Conservation (phyloP, 2,113 vertebrate species). For the Syrrhaptes paradoxus region DNA sequence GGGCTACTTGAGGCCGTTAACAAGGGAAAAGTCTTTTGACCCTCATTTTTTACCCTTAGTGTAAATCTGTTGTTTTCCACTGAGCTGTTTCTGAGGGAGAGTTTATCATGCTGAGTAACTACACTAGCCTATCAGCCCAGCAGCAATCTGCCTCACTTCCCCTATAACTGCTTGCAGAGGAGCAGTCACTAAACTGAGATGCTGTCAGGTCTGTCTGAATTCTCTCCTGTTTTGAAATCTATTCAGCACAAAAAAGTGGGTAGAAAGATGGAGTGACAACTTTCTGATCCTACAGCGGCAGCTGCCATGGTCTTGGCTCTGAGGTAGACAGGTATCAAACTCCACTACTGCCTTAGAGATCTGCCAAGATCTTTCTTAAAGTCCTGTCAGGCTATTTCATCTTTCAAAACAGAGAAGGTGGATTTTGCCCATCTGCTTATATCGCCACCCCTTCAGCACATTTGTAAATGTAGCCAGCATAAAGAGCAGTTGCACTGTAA, state of each 20-base stretch:
- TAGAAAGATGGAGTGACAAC: background rate
- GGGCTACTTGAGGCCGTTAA: background rate
- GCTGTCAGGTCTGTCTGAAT: background rate
- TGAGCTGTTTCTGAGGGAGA: background rate
- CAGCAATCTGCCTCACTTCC: background rate
- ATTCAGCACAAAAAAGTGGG: background rate
- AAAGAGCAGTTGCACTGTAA: background rate
- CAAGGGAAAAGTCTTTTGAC: background rate
- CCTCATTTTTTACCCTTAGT: background rate
- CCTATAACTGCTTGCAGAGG: background rate
- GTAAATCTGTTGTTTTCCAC: background rate
- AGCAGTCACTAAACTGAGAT: background rate
- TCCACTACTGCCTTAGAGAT: background rate
- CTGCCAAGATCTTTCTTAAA: background rate
- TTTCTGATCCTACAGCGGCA: background rate
- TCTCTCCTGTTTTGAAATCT: background rate
- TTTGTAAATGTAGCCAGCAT: background rate
- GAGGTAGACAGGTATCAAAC: background rate
- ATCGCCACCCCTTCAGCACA: background rate
- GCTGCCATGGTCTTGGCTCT: conserved; percentile 2
- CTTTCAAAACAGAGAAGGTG: background rate
- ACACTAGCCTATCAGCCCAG: background rate
- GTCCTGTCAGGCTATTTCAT: background rate
- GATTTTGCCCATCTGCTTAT: background rate
- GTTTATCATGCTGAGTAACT: background rate